A percentile compares a stretch with the other conserved stretches of the same genome.
phyloP scores from a whole-genome alignment of 2,797 vertebrate species.

The Graptemys geographica region DNA sequence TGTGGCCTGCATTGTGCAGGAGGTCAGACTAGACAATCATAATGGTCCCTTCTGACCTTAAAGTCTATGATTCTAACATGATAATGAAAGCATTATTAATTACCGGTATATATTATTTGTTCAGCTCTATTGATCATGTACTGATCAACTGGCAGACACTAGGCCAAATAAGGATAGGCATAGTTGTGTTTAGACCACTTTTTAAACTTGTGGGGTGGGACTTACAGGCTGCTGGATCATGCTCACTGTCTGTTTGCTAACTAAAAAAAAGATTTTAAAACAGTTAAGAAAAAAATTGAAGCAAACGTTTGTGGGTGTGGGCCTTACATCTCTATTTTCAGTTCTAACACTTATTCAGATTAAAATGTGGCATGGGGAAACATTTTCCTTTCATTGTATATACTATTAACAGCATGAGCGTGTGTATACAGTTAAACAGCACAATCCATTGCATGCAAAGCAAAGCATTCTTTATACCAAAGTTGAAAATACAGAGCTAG shows the following conservation, averaged over 20 bases:
- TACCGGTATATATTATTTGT: constrained; percentile 59
- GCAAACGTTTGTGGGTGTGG: neutral
- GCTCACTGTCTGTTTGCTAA: constrained; percentile 6
- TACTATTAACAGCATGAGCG: constrained; percentile 68
- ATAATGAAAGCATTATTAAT: constrained; percentile 68
- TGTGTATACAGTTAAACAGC: constrained; percentile 68
- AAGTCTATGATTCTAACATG: neutral
- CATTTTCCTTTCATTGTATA: constrained; percentile 70
- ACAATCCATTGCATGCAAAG: constrained; percentile 42
- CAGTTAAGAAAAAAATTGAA: neutral
- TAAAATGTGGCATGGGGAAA: constrained; percentile 61
- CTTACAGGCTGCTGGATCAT: constrained; percentile 35
- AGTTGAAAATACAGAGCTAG: constrained; percentile 52
- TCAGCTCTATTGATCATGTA: constrained; percentile 37
- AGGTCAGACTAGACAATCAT: too few species aligned
- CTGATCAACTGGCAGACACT: constrained; percentile 61
- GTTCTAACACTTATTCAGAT: constrained; percentile 36
- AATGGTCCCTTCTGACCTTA: too few species aligned
- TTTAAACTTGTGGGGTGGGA: constrained; percentile 46
- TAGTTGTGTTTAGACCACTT: constrained; percentile 26
- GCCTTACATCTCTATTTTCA: constrained; percentile 56
- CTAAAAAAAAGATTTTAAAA: neutral
- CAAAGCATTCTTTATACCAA: constrained; percentile 52
- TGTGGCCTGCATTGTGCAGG: too few species aligned
- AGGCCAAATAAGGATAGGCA: constrained; percentile 69